Percentiles rank a stretch among this genome's conserved stretches.
Evolutionary conservation across 2,888 invertebrate genomes (phyloP).

Genomic region (Patella ulyssiponensis): DNA sequence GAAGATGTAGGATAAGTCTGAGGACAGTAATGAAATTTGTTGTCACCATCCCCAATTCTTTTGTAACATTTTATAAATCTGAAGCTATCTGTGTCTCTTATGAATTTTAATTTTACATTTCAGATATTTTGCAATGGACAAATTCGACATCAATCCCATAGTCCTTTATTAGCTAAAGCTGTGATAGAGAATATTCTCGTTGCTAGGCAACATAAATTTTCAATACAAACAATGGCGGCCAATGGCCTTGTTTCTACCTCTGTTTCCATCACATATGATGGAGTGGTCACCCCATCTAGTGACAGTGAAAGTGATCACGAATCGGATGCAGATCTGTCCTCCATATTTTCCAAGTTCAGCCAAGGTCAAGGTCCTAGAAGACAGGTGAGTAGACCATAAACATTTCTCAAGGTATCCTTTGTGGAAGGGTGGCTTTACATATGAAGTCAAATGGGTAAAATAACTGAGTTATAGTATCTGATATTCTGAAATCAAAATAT

Average conservation of each 20-base stretch:
- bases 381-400: conserved; percentile 44
- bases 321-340: conserved; percentile 46
- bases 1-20: too few species aligned
- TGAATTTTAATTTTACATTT: neutral
- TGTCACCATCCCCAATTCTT: too few species aligned
- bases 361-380: conserved; percentile 50
- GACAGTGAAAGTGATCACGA: conserved; percentile 23
- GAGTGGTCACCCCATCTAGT: neutral
- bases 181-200: conserved; percentile 59
- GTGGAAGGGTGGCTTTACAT: too few species aligned
- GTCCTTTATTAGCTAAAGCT: conserved; percentile 53
- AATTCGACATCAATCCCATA: conserved; percentile 43
- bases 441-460: too few species aligned
- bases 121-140: conserved; percentile 63
- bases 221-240: conserved; percentile 59
- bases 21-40: too few species aligned
- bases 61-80: too few species aligned
- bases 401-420: neutral
- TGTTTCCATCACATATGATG: conserved; percentile 6
- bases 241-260: conserved; percentile 52
- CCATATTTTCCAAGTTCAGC: conserved; percentile 44
- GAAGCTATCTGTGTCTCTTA: too few species aligned
- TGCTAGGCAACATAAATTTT: conserved; percentile 53
- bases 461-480: too few species aligned
- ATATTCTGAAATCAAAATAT: too few species aligned